Evolutionary conservation across 2,888 invertebrate species (phyloP), one percentile per base, ranked within the genome.

Genomic region (Clepsis dumicolana): DNA sequence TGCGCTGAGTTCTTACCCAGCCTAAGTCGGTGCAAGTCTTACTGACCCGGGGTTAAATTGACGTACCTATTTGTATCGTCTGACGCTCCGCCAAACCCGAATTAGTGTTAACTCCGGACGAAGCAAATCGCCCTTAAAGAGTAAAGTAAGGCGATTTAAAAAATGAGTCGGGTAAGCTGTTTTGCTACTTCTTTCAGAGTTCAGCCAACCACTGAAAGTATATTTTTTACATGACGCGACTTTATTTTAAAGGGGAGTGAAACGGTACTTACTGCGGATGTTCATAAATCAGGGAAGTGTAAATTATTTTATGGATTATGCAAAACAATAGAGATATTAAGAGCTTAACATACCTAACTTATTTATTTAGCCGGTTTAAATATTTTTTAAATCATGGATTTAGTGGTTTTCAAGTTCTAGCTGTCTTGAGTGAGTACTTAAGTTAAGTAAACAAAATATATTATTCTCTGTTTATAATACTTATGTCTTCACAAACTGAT

Each of bases 61-160:
- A n/a, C n/a, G n/a, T n/a, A n/a, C n/a, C n/a, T n/a, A n/a, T n/a
- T n/a, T n/a, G n/a, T n/a, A n/a, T n/a, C n/a, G n/a, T n/a, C n/a
- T n/a, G n/a, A n/a, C n/a, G n/a, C n/a, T n/a, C n/a, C n/a, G n/a
- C n/a, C n/a, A n/a, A n/a, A n/a, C n/a, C n/a, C n/a, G n/a, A n/a
- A n/a, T n/a, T n/a, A n/a, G n/a, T n/a, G n/a, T n/a, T n/a, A n/a
- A n/a, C n/a, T n/a, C n/a, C n/a, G n/a, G n/a, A n/a, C n/a, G n/a
- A n/a, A n/a, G n/a, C n/a, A n/a, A n/a, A n/a, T n/a, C n/a, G n/a
- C n/a, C n/a, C n/a, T 54, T 48, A 54, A 61, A 66, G 54, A 35
- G 53, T 61, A 54, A 61, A 66, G 32, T 59, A 54, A 35, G 35
- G n/a, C 32, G 61, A 24, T 53, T 60, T 10, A 18, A 60, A 65